Evolutionary conservation across 37 sponge, comb jelly and placozoan genomes (phyloP), one percentile per base, ranked within the genome.

Genomic region (Chondrosia reniformis): DNA sequence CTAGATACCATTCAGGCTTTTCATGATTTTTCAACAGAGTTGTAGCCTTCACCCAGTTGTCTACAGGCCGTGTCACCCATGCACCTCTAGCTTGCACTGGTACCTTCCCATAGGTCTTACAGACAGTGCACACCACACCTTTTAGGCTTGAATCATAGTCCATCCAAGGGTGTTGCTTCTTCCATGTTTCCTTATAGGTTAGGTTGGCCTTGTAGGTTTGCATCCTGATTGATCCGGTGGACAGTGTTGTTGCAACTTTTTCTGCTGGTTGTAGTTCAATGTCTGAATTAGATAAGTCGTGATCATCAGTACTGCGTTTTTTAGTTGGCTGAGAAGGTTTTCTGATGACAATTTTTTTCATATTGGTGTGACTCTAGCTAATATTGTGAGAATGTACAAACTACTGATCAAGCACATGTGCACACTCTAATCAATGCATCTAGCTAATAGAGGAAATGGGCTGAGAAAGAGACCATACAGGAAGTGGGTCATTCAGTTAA

Each of bases 161-260:
- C 65, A 63, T 63, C 65, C 65, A 63, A n/a, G 65, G 52, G 52
- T 84, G 58, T 64, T 79, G 33, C 57, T 75, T 7, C 2, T 15
- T 34, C 82, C 82, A 81, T 32, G 46, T 56, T 3, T 37, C 61
- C 75, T 83, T 61, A 33, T 59, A 83, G 42, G 38, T n/a, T 41
- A 83, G 63, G 67, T 83, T 83, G 4, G 67, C 36, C 62, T 83
- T 83, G 76, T 75, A 83, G 55, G 73, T 39, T 17, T 43, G 55
- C 83, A 83, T 83, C 42, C 43, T 83, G 52, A 15, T 49, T 10
- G 52, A 19, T 10, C 15, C 52, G 15, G 52, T 19, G 52, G 52
- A 15, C 52, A 49, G 52, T 49, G 52, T 49, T 49, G 52, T 15
- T 19, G 52, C 52, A 49, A 49, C 52, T 49, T 49, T 49, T 15